Conservation (phyloP, 2,113 vertebrate genomes). For the Pholis gunnellus region DNA sequence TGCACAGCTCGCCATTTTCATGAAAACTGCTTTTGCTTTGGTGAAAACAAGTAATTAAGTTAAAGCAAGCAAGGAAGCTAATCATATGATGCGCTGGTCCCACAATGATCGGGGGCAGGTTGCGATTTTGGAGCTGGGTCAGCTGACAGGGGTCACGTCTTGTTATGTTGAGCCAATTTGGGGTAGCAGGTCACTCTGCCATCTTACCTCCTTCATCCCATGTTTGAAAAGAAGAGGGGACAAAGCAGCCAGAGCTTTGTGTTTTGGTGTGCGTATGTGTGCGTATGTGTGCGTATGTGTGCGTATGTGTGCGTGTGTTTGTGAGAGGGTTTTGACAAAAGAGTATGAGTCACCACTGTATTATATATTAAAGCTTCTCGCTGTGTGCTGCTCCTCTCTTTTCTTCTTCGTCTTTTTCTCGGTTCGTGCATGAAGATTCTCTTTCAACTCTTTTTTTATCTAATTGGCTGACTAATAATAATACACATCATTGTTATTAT, state of each 20-base stretch:
- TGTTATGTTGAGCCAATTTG: constrained; percentile 35
- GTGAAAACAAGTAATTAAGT: neutral
- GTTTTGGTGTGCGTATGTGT: neutral
- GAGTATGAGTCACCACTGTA: constrained; percentile 64
- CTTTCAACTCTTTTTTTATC: neutral
- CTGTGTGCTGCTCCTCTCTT: constrained; percentile 26
- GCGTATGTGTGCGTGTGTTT: neutral
- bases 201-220: constrained; percentile 30
- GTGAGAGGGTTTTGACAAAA: constrained; percentile 37
- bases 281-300: neutral
- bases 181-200: constrained; percentile 37
- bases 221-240: constrained; percentile 16
- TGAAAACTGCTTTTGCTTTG: neutral
- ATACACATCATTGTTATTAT: neutral
- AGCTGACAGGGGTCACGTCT: constrained; percentile 44
- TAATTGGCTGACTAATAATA: neutral
- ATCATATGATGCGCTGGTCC: neutral
- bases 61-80: neutral
- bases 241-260: constrained; percentile 13
- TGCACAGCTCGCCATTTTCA: neutral
- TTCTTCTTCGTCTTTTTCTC: constrained; percentile 15
- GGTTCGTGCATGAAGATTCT: constrained; percentile 9
- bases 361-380: constrained; percentile 56
- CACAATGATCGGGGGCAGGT: neutral
- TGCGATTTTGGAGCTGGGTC: constrained; percentile 21